A percentile compares a stretch with the other conserved stretches of the same genome.
phyloP scores from a whole-genome alignment of 2,888 invertebrate genomes.

The Sesamia inferens region DNA sequence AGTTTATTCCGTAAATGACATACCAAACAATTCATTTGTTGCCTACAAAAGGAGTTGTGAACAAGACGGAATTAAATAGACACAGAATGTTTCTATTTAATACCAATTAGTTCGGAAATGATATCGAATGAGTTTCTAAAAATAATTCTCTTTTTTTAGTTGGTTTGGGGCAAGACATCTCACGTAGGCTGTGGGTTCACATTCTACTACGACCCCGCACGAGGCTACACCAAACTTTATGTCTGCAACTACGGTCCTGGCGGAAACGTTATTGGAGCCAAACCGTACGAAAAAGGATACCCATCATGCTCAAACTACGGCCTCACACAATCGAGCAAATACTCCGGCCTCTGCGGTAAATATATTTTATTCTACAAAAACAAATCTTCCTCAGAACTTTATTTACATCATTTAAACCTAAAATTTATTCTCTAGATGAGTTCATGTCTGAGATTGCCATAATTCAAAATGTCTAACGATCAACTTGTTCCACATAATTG shows the following conservation, averaged over 20 bases:
- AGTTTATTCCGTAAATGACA: constrained; percentile 40
- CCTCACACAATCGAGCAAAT: constrained; percentile 92
- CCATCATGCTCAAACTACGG: constrained; percentile 93
- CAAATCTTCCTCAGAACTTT: background rate
- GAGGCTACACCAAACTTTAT: constrained; percentile 95
- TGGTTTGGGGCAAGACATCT: constrained; percentile 96
- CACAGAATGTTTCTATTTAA: constrained; percentile 4
- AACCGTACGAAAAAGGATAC: constrained; percentile 93
- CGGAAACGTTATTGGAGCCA: constrained; percentile 94
- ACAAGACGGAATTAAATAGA: too few relatives aligned
- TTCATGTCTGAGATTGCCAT: background rate
- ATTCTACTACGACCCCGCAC: constrained; percentile 93
- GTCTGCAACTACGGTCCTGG: constrained; percentile 96
- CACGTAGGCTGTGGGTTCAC: constrained; percentile 96
- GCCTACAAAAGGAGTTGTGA: constrained; percentile 6
- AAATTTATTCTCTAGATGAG: background rate
- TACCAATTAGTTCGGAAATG: constrained; percentile 7
- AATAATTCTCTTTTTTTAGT: constrained; percentile 83
- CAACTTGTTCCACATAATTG: background rate
- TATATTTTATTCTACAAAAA: constrained; percentile 66
- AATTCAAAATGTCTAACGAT: background rate
- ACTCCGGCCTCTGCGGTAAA: constrained; percentile 94
- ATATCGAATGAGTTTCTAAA: constrained; percentile 39
- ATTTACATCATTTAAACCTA: background rate
- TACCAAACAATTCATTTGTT: constrained; percentile 47